Evolutionary conservation across 1,140 invertebrate species (phyloP), one percentile per base, ranked within the genome.

Genomic region (Drosophila murphyi): DNA sequence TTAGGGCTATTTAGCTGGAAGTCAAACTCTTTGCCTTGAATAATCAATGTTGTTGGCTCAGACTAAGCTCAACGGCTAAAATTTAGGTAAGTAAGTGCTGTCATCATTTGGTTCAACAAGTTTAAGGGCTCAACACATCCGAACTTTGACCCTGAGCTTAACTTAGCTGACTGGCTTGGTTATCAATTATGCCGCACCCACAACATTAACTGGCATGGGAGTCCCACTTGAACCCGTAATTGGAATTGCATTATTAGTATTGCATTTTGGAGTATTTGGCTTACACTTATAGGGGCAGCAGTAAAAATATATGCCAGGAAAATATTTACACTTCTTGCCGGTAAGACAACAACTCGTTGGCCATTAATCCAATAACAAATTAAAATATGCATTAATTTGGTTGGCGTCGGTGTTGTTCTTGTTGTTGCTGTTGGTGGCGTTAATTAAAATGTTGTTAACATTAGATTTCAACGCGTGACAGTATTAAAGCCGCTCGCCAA

Each of bases 391-490:
- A 45, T 37, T 73, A 61, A 78, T 78, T 81, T 62, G 55, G 45
- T 3, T 43, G 50, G n/a, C 20, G 56, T 45, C 50, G 56, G 29
- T 71, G 45, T 54, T 62, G 32, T 45, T 75, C 54, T 60, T 52
- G 37, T 20, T 56, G 51, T 29, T 61, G 48, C 35, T 75, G 20
- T 52, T 52, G 64, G 37, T 59, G 68, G 56, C 32, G 59, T 62
- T 88, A 88, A 88, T 88, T 88, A 88, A 88, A 88, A 70, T 78
- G 78, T 85, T 88, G 85, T 88, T 89, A 88, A 89, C 85, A 88
- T 88, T 88, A 89, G 85, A 73, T 85, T 89, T 85, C 32, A 63
- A 75, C 67, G 83, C 70, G 72, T 72, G 72, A 77, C 83, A 80
- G 55, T 52, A 62, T 63, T 80, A 89, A 89, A 70, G 76, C 80